Evolutionary conservation across 2,888 invertebrate species (phyloP).

Genomic region (Microdon myrmicae): DNA sequence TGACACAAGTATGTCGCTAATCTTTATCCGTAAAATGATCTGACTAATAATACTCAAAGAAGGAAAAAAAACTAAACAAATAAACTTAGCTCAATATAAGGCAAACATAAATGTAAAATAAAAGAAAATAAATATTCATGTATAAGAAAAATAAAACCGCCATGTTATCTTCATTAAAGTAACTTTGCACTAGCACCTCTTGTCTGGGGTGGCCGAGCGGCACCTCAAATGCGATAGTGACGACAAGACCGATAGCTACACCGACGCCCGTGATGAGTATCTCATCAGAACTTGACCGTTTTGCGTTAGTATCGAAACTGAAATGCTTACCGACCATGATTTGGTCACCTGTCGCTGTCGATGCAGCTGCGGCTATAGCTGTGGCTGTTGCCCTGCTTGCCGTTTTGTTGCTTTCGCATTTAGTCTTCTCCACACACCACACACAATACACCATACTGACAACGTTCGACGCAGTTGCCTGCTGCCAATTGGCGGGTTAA

Average conservation of each 20-base stretch:
- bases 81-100: no score
- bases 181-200: no score
- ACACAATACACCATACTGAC: neutral
- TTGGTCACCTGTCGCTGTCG: constrained; percentile 44
- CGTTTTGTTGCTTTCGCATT: constrained; percentile 28
- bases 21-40: constrained; percentile 10
- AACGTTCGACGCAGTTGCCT: constrained; percentile 6
- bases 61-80: neutral
- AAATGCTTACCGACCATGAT: constrained; percentile 51
- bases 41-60: neutral
- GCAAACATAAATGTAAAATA: no score
- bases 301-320: constrained; percentile 56
- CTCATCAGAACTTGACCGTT: constrained; percentile 54
- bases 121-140: no score
- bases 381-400: no score
- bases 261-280: neutral
- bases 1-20: neutral
- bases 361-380: no score
- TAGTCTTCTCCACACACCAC: constrained; percentile 9
- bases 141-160: no score
- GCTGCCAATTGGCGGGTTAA: no score
- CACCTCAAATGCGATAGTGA: no score
- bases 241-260: constrained; percentile 4
- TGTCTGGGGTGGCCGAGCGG: no score
- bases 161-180: no score